phyloP scores from a whole-genome alignment of 2,113 vertebrate genomes.

The Pungitius pungitius region DNA sequence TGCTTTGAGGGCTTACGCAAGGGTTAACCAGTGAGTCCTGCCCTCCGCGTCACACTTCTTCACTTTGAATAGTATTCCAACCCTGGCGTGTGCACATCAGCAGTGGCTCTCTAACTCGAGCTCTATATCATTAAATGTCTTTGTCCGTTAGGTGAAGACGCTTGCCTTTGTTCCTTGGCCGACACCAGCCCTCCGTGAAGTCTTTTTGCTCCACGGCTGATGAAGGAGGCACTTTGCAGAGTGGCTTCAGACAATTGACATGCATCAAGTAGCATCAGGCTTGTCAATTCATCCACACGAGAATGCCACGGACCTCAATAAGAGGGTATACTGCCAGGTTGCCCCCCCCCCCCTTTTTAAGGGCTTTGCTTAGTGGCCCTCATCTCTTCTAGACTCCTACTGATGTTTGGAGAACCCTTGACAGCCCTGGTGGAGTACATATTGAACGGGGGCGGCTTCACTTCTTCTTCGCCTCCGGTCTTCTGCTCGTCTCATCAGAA shows the following conservation, averaged over 20 bases:
- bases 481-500: slow-evolving; percentile 48
- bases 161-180: slow-evolving; percentile 34
- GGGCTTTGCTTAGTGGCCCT: slow-evolving; percentile 62
- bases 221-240: slow-evolving; percentile 60
- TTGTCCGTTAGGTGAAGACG: slow-evolving; percentile 43
- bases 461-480: slow-evolving; percentile 54
- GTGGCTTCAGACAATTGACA: slow-evolving; percentile 55
- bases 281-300: slow-evolving; percentile 53
- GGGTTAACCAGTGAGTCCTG: slow-evolving; percentile 15
- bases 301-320: slow-evolving; percentile 41
- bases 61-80: slow-evolving; percentile 2
- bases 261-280: slow-evolving; percentile 45
- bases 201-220: slow-evolving; percentile 29
- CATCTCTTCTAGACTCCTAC: slow-evolving; percentile 40
- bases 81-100: slow-evolving; percentile 2
- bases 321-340: slow-evolving; percentile 54
- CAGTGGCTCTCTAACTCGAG: slow-evolving; percentile 16
- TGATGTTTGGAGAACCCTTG: slow-evolving; percentile 71
- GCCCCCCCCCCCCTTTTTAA: slow-evolving; percentile 52
- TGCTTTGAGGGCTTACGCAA: slow-evolving; percentile 21
- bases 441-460: slow-evolving; percentile 45
- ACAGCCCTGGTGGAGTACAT: slow-evolving; percentile 39
- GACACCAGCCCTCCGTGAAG: slow-evolving; percentile 13
- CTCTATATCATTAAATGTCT: slow-evolving; percentile 38
- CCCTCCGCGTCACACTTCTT: slow-evolving; percentile 13